These are phyloP conservation scores for Bombylius major DNA, from an alignment of 2,888 invertebrate genomes.

Conservation along the genomic window DNA sequence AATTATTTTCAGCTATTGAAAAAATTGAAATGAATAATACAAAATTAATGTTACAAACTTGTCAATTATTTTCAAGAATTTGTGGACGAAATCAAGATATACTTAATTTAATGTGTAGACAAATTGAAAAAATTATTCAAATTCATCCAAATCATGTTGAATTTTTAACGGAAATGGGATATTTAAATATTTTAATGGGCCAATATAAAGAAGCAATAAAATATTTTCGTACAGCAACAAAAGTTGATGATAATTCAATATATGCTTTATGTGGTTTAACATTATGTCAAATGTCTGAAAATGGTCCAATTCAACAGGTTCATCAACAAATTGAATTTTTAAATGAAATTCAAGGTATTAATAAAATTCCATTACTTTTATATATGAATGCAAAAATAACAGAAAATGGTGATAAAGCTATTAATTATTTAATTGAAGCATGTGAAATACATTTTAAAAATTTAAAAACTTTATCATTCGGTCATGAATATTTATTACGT, in stretches of 20 bases:
- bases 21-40: slow-evolving; percentile 66
- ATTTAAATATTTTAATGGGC: slow-evolving; percentile 60
- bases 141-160: slow-evolving; percentile 54
- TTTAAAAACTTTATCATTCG: slow-evolving; percentile 49
- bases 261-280: slow-evolving; percentile 70
- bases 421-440: slow-evolving; percentile 50
- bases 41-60: slow-evolving; percentile 53
- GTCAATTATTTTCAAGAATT: slow-evolving; percentile 58
- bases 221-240: slow-evolving; percentile 68
- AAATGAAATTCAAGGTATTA: slow-evolving; percentile 60
- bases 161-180: slow-evolving; percentile 69
- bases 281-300: slow-evolving; percentile 64
- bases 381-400: slow-evolving; percentile 55
- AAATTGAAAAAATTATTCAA: slow-evolving; percentile 68
- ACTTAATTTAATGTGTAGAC: slow-evolving; percentile 58
- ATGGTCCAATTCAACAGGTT: slow-evolving; percentile 58
- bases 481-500: slow-evolving; percentile 56
- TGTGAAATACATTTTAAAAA: slow-evolving; percentile 41
- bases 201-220: slow-evolving; percentile 66
- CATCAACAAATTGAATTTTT: slow-evolving; percentile 78
- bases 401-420: slow-evolving; percentile 42
- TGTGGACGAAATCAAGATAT: slow-evolving; percentile 55
- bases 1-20: slow-evolving; percentile 53
- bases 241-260: slow-evolving; percentile 72
- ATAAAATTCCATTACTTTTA: slow-evolving; percentile 53